Evolutionary conservation across 2,113 vertebrate genomes (phyloP), one percentile per base, ranked within the genome.

Genomic region (Tretioscincus oriximinensis): DNA sequence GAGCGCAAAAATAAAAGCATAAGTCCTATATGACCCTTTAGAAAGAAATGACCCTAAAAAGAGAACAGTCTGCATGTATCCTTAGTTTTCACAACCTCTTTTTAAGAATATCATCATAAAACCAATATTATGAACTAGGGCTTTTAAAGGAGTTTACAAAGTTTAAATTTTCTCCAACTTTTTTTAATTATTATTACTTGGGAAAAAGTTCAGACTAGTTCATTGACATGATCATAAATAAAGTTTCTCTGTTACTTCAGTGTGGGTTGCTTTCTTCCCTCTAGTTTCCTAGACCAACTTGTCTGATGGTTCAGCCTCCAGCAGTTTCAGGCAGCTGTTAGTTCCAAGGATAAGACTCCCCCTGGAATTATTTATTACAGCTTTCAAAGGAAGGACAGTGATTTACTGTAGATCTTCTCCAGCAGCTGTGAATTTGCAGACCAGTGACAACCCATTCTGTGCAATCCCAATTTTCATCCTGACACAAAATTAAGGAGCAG

Each of bases 341-440:
- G 83, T 90, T 92, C 87, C 87, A 87, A 77, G 76, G 84, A 78
- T 51, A 73, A 85, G 80, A 11, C 73, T 90, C 82, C 88, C 65
- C 65, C 65, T 78, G 77, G 86, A 82, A 90, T 95, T 93, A 94
- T 93, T 93, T 92, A 94, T 92, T 90, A 85, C 91, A 88, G 85
- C 87, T 87, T 83, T 91, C 85, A 35, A 47, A 49, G 84, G 81
- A 86, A 88, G 84, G 90, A 91, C 86, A 91, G 31, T 91, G 92
- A 93, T 93, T 86, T 89, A 93, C 81, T 76, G 49, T 7, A 79
- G 29, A 3, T 85, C 81, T 82, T 85, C 86, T 85, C 60, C 76
- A 76, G 83, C 86, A 86, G 78, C 91, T 92, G 89, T 88, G 92
- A 85, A 83, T 90, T 82, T 90, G 87, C 84, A 81, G 76, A 60